Conservation (phyloP, 2,888 invertebrate genomes). For the Myathropa florea region DNA sequence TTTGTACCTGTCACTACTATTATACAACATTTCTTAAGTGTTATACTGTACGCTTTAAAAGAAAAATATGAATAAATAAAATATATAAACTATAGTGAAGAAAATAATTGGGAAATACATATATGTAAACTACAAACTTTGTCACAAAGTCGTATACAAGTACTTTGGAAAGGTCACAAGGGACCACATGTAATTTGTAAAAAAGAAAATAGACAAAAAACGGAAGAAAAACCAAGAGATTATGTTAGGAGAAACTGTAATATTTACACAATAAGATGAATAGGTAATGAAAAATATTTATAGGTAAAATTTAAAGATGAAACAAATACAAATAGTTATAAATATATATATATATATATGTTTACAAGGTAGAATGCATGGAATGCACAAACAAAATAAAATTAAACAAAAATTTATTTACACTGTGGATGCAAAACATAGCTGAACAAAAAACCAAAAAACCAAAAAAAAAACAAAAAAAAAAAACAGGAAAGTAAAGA, state of each 20-base stretch:
- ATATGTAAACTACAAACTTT: constrained; percentile 24
- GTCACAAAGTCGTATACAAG: constrained; percentile 23
- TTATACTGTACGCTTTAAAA: constrained; percentile 46
- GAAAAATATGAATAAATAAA: not conserved
- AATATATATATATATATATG: constrained; percentile 36
- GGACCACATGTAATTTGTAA: constrained; percentile 64
- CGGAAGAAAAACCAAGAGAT: constrained; percentile 1
- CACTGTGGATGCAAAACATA: constrained; percentile 30
- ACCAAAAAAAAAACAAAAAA: not conserved
- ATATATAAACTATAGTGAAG: not conserved
- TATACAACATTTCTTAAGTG: constrained; percentile 57
- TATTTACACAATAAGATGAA: constrained; percentile 61
- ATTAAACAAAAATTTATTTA: constrained; percentile 56
- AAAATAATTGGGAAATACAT: constrained; percentile 27
- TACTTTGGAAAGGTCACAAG: constrained; percentile 64
- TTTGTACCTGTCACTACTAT: constrained; percentile 69
- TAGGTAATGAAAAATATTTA: constrained; percentile 45
- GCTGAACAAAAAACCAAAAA: not conserved
- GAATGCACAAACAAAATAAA: constrained; percentile 61
- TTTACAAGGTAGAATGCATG: constrained; percentile 56
- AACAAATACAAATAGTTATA: constrained; percentile 24
- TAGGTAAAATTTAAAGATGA: constrained; percentile 44
- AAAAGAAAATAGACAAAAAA: constrained; percentile 10
- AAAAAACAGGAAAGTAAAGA: constrained; percentile 21
- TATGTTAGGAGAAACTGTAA: constrained; percentile 46